Evolutionary conservation across 2,888 invertebrate genomes (phyloP).

Genomic region (Homarus gammarus): DNA sequence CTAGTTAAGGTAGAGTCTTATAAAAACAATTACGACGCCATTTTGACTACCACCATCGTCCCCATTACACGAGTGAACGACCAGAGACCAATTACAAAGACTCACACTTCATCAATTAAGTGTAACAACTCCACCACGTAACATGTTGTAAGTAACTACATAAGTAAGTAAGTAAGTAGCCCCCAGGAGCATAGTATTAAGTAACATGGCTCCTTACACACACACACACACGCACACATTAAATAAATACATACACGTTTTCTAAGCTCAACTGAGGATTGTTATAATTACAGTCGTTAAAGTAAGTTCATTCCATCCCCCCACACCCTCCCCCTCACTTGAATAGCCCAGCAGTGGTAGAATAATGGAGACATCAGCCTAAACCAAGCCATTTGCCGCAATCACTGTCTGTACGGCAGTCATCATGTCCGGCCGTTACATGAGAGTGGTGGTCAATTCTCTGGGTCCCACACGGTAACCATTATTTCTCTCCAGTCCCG

Average conservation of each 20-base stretch:
- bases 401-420: constrained; percentile 42
- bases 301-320: constrained; percentile 51
- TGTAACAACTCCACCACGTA: no score
- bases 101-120: no score
- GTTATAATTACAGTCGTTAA: constrained; percentile 41
- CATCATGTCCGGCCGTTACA: constrained; percentile 25
- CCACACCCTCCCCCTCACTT: no score
- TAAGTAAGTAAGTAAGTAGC: no score
- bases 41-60: no score
- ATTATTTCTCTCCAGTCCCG: constrained; percentile 13
- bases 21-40: no score
- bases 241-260: constrained; percentile 15
- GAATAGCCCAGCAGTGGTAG: constrained; percentile 43
- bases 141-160: no score
- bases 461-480: not conserved
- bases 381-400: constrained; percentile 31
- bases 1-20: no score
- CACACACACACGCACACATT: not conserved
- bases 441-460: constrained; percentile 36
- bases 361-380: constrained; percentile 52
- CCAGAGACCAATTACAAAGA: no score
- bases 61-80: no score
- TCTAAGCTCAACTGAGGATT: constrained; percentile 29
- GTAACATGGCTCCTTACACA: not conserved
- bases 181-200: not conserved